These are phyloP conservation scores for Lamprologus ornatipinnis DNA, from an alignment of 2,113 vertebrate species.

Conservation along the genomic window DNA sequence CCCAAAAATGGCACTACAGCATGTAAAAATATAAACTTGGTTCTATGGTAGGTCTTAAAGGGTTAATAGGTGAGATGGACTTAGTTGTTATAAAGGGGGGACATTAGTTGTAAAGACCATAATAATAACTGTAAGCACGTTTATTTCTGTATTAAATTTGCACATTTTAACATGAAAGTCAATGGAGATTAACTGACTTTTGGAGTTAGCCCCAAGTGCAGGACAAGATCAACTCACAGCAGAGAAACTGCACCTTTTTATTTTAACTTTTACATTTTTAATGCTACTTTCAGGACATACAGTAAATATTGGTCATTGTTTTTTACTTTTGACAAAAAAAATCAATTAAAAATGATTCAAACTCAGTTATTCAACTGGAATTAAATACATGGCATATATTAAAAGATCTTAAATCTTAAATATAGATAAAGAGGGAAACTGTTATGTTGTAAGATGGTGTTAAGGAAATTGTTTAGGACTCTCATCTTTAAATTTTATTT, in stretches of 20 bases:
- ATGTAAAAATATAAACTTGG: too few species aligned
- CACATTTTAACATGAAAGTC: not conserved
- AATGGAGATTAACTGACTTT: not conserved
- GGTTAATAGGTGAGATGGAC: not conserved
- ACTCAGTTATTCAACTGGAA: not conserved
- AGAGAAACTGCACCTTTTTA: not conserved
- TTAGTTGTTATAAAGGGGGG: not conserved
- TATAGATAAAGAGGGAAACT: not conserved
- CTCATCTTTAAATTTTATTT: rapidly evolving
- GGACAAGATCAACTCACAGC: rapidly evolving
- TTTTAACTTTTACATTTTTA: not conserved
- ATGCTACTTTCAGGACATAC: not conserved
- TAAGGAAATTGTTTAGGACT: not conserved
- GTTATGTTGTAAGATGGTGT: not conserved
- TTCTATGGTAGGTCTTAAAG: too few species aligned
- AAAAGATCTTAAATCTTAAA: not conserved
- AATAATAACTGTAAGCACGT: not conserved
- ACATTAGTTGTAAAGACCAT: rapidly evolving
- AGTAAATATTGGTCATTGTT: not conserved
- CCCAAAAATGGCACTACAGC: rapidly evolving
- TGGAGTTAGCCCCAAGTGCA: rapidly evolving
- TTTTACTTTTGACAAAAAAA: not conserved
- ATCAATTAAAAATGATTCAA: not conserved
- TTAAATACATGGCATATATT: not conserved
- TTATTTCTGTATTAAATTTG: not conserved